Evolutionary conservation across 2,113 vertebrate genomes (phyloP).

Genomic region (Ibidorhyncha struthersii): DNA sequence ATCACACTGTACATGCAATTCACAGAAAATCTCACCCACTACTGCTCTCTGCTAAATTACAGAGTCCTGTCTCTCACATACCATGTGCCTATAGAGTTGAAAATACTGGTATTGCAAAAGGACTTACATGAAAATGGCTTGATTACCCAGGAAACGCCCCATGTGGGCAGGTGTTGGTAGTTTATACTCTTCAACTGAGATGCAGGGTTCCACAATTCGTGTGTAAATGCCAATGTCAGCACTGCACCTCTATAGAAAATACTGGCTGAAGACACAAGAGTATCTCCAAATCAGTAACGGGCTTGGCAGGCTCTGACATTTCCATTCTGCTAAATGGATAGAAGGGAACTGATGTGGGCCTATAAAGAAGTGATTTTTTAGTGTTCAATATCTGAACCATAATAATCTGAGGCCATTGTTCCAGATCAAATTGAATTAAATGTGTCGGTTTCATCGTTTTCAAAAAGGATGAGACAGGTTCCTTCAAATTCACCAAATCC

Average conservation of each 20-base stretch:
- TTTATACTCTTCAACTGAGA: background rate
- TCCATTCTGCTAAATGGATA: background rate
- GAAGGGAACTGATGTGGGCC: background rate
- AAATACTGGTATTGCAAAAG: background rate
- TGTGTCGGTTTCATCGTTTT: background rate
- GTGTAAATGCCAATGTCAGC: background rate
- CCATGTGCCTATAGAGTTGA: background rate
- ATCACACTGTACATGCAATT: background rate
- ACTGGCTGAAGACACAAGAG: background rate
- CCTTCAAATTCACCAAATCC: background rate
- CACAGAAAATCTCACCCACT: background rate
- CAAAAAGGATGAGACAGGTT: background rate
- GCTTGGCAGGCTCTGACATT: background rate
- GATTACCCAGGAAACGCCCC: background rate
- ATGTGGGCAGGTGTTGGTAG: background rate
- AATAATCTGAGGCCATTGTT: background rate
- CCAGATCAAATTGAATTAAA: conserved; percentile 9
- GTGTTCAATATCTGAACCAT: background rate
- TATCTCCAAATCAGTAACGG: background rate
- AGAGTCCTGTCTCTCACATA: background rate
- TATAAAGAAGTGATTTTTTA: background rate
- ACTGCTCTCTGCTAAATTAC: background rate
- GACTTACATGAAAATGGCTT: background rate
- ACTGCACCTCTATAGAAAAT: background rate
- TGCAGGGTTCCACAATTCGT: background rate